These are phyloP conservation scores for Boloria selene DNA, from an alignment of 2,888 invertebrate species.

Conservation along the genomic window DNA sequence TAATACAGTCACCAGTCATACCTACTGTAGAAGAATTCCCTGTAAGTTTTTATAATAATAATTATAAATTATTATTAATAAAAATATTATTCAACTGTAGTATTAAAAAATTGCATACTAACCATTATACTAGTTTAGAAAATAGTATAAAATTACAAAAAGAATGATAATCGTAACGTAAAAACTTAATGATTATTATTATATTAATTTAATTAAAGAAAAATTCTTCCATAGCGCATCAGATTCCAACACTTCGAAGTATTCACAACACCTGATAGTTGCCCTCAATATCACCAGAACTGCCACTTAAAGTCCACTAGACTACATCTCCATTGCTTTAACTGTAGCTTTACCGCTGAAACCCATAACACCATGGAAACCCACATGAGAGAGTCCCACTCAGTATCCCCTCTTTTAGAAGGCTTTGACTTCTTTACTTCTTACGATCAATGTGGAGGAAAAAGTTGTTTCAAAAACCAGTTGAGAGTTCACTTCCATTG, in stretches of 20 bases:
- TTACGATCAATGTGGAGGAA: conserved; percentile 75
- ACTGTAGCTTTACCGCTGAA: conserved; percentile 93
- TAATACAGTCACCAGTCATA: conserved; percentile 68
- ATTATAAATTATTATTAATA: too few relatives aligned
- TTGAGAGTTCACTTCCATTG: conserved; percentile 76
- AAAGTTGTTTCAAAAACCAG: conserved; percentile 77
- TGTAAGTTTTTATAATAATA: conserved; percentile 53
- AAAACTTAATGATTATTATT: neutral
- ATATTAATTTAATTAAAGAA: neutral
- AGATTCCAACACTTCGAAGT: conserved; percentile 85
- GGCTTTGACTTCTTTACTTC: conserved; percentile 91
- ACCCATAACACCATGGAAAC: conserved; percentile 89
- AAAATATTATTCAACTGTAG: too few relatives aligned
- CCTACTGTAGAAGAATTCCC: conserved; percentile 76
- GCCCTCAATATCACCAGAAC: conserved; percentile 85
- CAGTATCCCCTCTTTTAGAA: conserved; percentile 89
- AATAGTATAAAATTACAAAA: too few relatives aligned
- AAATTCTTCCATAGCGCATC: conserved; percentile 65
- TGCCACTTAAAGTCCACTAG: conserved; percentile 86
- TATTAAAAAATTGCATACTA: too few relatives aligned
- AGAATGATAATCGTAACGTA: too few relatives aligned
- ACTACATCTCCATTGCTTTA: conserved; percentile 93
- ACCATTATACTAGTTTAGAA: too few relatives aligned
- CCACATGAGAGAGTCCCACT: conserved; percentile 94
- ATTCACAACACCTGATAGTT: conserved; percentile 83